Evolutionary conservation across 2,888 invertebrate genomes (phyloP).

Genomic region (Agrochola macilenta): DNA sequence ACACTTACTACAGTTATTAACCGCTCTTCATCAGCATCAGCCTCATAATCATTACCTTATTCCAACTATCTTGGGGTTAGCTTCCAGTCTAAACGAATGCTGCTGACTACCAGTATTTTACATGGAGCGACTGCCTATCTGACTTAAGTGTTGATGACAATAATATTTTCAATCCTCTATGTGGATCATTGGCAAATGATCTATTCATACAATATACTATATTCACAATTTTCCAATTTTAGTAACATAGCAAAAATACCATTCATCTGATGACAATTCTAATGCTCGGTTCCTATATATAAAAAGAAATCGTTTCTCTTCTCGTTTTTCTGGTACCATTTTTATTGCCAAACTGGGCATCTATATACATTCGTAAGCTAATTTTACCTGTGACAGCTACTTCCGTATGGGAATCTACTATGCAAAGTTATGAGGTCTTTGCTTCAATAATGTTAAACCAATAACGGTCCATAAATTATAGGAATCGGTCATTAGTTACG

Average conservation of each 20-base stretch:
- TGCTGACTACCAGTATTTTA: neutral
- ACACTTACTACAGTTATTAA: neutral
- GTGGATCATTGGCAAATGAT: neutral
- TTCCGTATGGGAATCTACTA: no score
- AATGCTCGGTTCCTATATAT: no score
- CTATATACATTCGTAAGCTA: no score
- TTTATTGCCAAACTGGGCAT: no score
- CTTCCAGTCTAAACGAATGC: neutral
- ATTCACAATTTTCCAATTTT: neutral
- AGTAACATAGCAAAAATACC: neutral
- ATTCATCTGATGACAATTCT: neutral
- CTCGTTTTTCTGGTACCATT: no score
- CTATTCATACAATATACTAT: neutral
- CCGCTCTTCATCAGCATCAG: neutral
- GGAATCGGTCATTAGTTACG: neutral
- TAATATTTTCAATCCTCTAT: neutral
- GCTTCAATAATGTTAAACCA: no score
- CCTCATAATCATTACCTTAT: neutral
- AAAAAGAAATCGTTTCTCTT: no score
- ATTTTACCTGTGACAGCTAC: no score
- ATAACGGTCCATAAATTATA: no score
- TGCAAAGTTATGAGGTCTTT: no score
- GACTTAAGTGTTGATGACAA: neutral
- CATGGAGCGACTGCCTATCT: neutral
- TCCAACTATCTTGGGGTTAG: neutral